Percentiles rank a stretch among this genome's conserved stretches.
These are phyloP conservation scores for Hesperia comma DNA, from an alignment of 2,888 invertebrate genomes.

Conservation along the genomic window DNA sequence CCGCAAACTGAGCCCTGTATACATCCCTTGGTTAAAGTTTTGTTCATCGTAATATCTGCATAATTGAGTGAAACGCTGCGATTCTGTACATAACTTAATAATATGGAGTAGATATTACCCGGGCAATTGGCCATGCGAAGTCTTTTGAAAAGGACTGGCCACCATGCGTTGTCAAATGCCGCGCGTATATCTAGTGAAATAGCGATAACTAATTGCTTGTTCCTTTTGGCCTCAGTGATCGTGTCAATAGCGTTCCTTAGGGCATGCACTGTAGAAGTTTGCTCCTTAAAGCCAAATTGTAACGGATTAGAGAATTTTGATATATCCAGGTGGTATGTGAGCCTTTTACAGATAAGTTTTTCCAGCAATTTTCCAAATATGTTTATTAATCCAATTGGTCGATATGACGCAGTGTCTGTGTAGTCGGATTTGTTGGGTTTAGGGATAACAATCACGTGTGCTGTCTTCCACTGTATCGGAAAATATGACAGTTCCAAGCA, in stretches of 20 bases:
- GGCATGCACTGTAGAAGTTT: conserved; percentile 14
- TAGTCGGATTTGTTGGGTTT: background rate
- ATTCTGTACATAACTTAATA: background rate
- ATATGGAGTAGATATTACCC: background rate
- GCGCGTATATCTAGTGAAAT: background rate
- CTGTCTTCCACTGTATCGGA: background rate
- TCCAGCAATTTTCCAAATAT: background rate
- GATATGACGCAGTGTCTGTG: background rate
- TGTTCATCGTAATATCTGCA: background rate
- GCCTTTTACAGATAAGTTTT: background rate
- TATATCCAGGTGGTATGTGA: background rate
- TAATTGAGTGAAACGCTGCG: background rate
- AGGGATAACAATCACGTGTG: background rate
- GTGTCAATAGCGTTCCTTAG: background rate
- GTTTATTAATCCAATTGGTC: conserved; percentile 1
- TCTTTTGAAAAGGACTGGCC: background rate
- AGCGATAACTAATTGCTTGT: background rate
- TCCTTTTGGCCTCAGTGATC: background rate
- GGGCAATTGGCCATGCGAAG: background rate
- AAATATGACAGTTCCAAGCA: background rate
- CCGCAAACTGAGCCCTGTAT: conserved; percentile 19
- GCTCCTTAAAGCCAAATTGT: background rate
- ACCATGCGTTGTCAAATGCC: background rate
- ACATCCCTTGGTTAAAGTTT: background rate
- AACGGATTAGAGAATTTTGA: background rate